Evolutionary conservation across 2,888 invertebrate genomes (phyloP).

Genomic region (Plagodis dolabraria): DNA sequence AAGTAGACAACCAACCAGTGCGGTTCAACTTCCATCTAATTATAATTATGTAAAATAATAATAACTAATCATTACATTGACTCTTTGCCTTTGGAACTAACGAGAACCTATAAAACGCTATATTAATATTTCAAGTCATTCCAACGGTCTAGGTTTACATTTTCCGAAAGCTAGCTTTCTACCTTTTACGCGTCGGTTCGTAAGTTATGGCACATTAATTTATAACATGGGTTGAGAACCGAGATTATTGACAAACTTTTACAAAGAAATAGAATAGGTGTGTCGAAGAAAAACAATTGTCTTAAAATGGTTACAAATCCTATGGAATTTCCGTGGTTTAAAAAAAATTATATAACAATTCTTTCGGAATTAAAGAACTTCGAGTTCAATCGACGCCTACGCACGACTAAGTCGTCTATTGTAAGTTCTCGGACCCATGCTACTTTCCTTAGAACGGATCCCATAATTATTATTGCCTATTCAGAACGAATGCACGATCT

Average conservation of each 20-base stretch:
- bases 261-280: neutral
- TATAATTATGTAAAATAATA: too few relatives aligned
- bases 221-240: constrained; percentile 5
- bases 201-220: constrained; percentile 11
- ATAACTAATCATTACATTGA: too few relatives aligned
- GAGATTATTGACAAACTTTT: constrained; percentile 13
- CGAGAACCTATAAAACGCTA: too few relatives aligned
- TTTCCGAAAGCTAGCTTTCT: constrained; percentile 3
- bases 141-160: neutral
- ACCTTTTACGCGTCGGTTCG: constrained; percentile 13
- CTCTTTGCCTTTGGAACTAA: too few relatives aligned
- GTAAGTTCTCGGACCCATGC: constrained; percentile 31
- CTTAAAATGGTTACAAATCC: constrained; percentile 7
- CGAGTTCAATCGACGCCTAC: constrained; percentile 29
- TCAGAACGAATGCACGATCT: constrained; percentile 40
- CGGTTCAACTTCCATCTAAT: too few relatives aligned
- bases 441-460: constrained; percentile 35
- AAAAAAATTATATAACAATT: constrained; percentile 5
- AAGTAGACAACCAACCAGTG: too few relatives aligned
- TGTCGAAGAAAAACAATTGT: neutral
- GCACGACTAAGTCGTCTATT: constrained; percentile 27
- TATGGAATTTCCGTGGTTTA: constrained; percentile 17
- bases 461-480: constrained; percentile 43
- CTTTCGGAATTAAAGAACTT: constrained; percentile 34
- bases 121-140: neutral